Evolutionary conservation across 2,797 vertebrate genomes (phyloP).

Genomic region (Crypturellus tataupa): DNA sequence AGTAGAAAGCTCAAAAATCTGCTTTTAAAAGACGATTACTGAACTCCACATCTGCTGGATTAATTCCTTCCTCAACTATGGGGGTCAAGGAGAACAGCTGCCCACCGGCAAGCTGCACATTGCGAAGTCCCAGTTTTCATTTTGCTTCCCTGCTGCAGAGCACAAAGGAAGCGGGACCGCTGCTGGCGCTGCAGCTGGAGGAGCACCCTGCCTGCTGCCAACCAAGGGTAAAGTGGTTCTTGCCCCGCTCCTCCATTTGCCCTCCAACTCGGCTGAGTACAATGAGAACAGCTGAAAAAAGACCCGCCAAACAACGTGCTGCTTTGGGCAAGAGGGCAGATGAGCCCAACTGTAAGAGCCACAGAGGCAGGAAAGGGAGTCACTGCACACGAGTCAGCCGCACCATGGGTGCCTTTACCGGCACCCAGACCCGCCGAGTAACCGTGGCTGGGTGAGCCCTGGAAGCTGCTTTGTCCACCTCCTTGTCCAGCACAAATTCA

Average conservation of each 20-base stretch:
- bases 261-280: background rate
- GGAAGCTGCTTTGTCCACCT: background rate
- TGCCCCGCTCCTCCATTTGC: background rate
- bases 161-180: background rate
- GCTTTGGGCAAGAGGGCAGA: background rate
- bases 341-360: background rate
- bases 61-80: background rate
- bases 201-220: background rate
- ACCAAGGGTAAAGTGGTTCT: background rate
- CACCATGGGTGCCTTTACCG: background rate
- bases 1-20: background rate
- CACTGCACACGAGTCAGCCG: accelerated
- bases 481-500: background rate
- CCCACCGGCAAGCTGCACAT: background rate
- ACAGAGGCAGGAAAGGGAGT: accelerated
- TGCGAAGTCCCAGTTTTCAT: background rate
- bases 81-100: background rate
- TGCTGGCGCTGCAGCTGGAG: background rate
- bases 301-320: background rate
- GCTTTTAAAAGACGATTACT: background rate
- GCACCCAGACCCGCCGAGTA: background rate
- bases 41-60: background rate
- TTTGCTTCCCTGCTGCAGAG: background rate
- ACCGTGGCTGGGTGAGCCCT: background rate
- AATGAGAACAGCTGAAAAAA: background rate